phyloP scores from a whole-genome alignment of 2,888 invertebrate species.

The Aporophyla nigra region DNA sequence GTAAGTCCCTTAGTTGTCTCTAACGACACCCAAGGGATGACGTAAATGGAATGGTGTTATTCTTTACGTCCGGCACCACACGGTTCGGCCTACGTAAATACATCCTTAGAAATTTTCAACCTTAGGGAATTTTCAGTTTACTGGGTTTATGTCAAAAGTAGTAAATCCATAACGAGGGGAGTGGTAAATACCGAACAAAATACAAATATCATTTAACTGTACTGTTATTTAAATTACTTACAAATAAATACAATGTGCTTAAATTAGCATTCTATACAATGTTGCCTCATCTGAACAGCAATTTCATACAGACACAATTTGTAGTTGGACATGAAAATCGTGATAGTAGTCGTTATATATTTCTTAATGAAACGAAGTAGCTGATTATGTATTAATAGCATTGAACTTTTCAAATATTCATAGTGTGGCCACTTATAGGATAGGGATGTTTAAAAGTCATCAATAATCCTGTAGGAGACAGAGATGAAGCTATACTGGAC shows the following conservation, averaged over 20 bases:
- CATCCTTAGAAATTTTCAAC: background rate
- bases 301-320: slow-evolving; percentile 19
- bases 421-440: too few species aligned
- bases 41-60: too few species aligned
- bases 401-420: slow-evolving; percentile 4
- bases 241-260: slow-evolving; percentile 13
- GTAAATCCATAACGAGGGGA: background rate
- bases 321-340: slow-evolving; percentile 25
- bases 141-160: background rate
- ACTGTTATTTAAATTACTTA: slow-evolving; percentile 10
- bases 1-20: too few species aligned
- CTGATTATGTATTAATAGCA: background rate
- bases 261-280: slow-evolving; percentile 14
- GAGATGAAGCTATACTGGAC: background rate
- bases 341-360: background rate
- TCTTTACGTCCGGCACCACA: too few species aligned
- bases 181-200: background rate
- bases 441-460: background rate
- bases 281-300: background rate
- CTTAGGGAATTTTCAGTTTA: background rate
- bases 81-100: background rate
- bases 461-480: background rate
- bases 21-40: too few species aligned
- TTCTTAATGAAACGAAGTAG: background rate
- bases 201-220: background rate